phyloP scores from a whole-genome alignment of 2,113 vertebrate species.

The Nerophis ophidion region DNA sequence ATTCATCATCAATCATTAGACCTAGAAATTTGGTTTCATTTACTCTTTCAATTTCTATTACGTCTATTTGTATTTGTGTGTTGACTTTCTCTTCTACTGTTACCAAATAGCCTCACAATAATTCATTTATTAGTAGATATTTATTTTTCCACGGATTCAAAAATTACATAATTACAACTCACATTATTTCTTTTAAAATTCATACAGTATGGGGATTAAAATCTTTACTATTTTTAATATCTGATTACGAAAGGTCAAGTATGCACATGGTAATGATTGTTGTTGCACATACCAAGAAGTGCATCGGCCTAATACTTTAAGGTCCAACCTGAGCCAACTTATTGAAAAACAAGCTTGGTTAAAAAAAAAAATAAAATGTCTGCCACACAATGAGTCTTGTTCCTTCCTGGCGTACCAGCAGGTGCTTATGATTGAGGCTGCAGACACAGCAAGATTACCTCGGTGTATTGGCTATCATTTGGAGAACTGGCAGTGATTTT shows the following conservation, averaged over 20 bases:
- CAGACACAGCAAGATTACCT: conserved; percentile 51
- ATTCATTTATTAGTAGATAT: no score
- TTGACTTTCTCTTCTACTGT: no score
- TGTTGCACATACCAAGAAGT: background rate
- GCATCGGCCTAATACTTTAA: background rate
- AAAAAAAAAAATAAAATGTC: background rate
- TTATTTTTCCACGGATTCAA: background rate
- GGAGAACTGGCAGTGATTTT: conserved; percentile 56
- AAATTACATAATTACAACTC: background rate
- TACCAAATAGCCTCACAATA: no score
- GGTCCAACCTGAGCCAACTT: background rate
- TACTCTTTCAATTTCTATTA: no score
- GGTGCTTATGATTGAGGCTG: conserved; percentile 31
- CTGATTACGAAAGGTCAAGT: background rate
- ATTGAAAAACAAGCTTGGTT: background rate
- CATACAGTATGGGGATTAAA: background rate
- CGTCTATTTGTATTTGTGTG: no score
- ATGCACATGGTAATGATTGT: background rate
- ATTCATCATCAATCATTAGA: no score
- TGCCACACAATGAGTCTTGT: no score
- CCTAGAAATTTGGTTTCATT: no score
- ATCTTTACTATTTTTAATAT: background rate
- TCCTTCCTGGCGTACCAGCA: conserved; percentile 26
- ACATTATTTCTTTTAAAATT: no score
- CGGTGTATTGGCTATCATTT: conserved; percentile 56